A percentile compares a stretch with the other conserved stretches of the same genome.
These are phyloP conservation scores for Drosophila seclusa DNA, from an alignment of 2,888 invertebrate genomes.

Conservation along the genomic window DNA sequence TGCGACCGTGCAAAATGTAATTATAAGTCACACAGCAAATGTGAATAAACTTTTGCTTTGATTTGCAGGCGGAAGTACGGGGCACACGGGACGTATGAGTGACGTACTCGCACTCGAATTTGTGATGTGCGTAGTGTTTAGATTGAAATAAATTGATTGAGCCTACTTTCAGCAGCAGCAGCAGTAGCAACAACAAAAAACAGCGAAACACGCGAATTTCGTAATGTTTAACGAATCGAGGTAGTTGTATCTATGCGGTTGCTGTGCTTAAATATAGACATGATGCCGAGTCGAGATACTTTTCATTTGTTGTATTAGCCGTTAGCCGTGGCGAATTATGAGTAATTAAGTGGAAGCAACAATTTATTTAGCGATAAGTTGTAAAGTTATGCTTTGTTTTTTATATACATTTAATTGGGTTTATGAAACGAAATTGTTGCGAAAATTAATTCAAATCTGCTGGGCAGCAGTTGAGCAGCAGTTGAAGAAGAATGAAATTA, in stretches of 20 bases:
- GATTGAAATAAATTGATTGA: conserved; percentile 67
- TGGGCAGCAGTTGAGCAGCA: neutral
- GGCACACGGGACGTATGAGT: conserved; percentile 63
- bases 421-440: conserved; percentile 18
- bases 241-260: conserved; percentile 21
- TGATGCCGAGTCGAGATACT: conserved; percentile 27
- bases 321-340: conserved; percentile 26
- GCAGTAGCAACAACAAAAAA: neutral
- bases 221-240: conserved; percentile 21
- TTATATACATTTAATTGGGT: conserved; percentile 1
- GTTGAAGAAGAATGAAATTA: neutral
- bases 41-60: conserved; percentile 77
- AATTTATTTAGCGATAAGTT: conserved; percentile 40
- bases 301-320: conserved; percentile 13
- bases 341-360: conserved; percentile 28
- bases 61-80: conserved; percentile 40
- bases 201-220: conserved; percentile 22
- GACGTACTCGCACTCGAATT: conserved; percentile 32
- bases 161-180: conserved; percentile 31
- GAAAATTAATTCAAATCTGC: neutral
- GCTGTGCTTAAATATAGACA: conserved; percentile 33
- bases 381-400: conserved; percentile 4
- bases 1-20: conserved; percentile 52
- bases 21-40: conserved; percentile 56
- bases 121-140: conserved; percentile 51